Evolutionary conservation across 2,113 vertebrate species (phyloP).

Genomic region (Delphinapterus leucas): DNA sequence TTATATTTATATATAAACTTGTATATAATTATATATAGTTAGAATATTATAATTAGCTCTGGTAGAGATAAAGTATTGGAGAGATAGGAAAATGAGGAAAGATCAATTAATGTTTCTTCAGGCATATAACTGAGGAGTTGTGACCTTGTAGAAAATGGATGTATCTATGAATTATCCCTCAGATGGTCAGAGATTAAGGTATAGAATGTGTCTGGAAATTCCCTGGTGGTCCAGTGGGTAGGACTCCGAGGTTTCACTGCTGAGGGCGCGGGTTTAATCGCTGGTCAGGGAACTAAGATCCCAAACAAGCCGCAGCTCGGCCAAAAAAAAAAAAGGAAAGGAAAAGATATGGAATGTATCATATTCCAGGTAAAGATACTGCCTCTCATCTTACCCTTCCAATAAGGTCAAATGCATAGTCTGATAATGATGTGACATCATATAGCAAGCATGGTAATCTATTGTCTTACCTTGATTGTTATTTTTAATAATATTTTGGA

Average conservation of each 20-base stretch:
- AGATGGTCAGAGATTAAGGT: neutral
- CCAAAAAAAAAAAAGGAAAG: too few species aligned
- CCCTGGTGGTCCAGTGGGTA: too few species aligned
- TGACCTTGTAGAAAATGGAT: neutral
- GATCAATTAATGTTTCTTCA: neutral
- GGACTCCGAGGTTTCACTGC: too few species aligned
- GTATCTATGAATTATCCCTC: neutral
- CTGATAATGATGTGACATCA: neutral
- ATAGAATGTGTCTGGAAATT: too few species aligned
- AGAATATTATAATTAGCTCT: neutral
- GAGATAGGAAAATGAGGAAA: neutral
- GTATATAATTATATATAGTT: too few species aligned
- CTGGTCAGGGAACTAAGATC: too few species aligned
- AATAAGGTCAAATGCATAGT: neutral
- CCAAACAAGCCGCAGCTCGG: too few species aligned
- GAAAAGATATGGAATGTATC: neutral
- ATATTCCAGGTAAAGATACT: neutral
- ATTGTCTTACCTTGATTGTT: neutral
- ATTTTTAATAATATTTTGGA: neutral
- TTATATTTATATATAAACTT: too few species aligned
- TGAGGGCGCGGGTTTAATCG: too few species aligned
- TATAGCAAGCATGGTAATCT: neutral
- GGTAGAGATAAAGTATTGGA: neutral
- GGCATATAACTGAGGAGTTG: neutral
- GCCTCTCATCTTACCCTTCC: neutral